A percentile compares a stretch with the other conserved stretches of the same genome.
phyloP scores from a whole-genome alignment of 2,797 vertebrate genomes.

The Valencia hispanica region DNA sequence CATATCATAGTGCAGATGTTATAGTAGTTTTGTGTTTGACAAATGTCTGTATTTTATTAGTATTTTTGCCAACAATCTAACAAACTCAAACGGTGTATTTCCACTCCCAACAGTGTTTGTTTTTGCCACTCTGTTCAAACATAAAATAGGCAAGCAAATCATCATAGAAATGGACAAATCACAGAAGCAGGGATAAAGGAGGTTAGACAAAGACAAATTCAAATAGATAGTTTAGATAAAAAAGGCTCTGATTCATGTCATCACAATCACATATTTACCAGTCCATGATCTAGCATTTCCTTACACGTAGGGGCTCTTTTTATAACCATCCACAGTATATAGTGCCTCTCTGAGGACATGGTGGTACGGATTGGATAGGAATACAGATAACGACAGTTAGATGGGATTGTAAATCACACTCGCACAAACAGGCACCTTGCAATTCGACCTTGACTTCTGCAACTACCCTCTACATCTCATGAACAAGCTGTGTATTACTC shows the following conservation, averaged over 20 bases:
- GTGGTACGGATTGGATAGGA: slow-evolving; percentile 72
- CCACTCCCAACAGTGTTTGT: background rate
- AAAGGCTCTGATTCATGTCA: slow-evolving; percentile 58
- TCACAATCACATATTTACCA: slow-evolving; percentile 63
- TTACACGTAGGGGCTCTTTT: slow-evolving; percentile 36
- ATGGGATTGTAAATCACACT: slow-evolving; percentile 72
- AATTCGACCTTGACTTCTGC: slow-evolving; percentile 72
- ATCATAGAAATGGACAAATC: background rate
- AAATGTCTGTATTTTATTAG: background rate
- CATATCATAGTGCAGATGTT: background rate
- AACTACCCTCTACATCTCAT: slow-evolving; percentile 59
- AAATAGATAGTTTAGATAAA: slow-evolving; percentile 43
- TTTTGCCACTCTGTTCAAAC: background rate
- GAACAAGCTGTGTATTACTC: slow-evolving; percentile 68
- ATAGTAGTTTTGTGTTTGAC: background rate
- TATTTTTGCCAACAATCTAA: background rate
- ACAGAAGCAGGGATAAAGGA: background rate
- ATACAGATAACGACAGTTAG: slow-evolving; percentile 73
- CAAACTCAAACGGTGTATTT: background rate
- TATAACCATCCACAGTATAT: slow-evolving; percentile 50
- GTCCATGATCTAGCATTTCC: slow-evolving; percentile 59
- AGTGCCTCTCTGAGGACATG: slow-evolving; percentile 63
- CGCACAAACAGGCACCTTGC: slow-evolving; percentile 23
- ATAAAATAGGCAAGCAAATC: too few relatives aligned
- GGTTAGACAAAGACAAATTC: slow-evolving; percentile 25